A percentile compares a stretch with the other conserved stretches of the same genome.
Evolutionary conservation across 2,797 vertebrate species (phyloP).

Genomic region (Bradypodion ventrale): DNA sequence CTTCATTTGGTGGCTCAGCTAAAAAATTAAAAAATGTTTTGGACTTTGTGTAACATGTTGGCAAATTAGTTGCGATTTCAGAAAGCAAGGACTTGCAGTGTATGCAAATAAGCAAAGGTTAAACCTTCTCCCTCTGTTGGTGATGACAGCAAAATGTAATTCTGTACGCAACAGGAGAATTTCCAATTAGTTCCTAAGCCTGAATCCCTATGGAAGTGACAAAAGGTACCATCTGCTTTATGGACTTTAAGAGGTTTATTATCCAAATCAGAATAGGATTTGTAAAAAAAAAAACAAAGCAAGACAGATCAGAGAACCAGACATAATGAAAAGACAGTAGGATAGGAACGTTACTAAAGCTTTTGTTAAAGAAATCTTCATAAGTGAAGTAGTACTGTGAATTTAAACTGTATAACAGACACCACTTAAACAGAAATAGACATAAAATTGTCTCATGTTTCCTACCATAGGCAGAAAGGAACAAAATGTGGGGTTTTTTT

Average conservation of each 20-base stretch:
- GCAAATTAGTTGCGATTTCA: not conserved
- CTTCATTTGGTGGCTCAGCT: not conserved
- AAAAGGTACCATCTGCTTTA: constrained; percentile 45
- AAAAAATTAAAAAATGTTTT: not conserved
- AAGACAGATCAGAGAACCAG: constrained; percentile 27
- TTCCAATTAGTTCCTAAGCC: constrained; percentile 34
- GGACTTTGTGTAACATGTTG: not conserved
- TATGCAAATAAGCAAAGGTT: constrained; percentile 23
- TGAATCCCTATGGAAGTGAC: constrained; percentile 28
- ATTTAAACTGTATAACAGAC: not conserved
- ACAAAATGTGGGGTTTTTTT: not conserved
- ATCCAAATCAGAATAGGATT: constrained; percentile 37
- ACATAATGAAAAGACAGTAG: constrained; percentile 29
- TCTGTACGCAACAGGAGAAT: constrained; percentile 38
- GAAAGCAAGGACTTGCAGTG: not conserved
- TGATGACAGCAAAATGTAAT: constrained; percentile 32
- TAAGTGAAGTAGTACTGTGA: constrained; percentile 3
- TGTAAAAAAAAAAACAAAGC: constrained; percentile 18
- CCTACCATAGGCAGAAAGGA: not conserved
- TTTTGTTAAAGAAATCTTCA: constrained; percentile 27
- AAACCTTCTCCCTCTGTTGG: constrained; percentile 31
- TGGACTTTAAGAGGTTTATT: constrained; percentile 36
- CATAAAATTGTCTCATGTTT: constrained; percentile 1
- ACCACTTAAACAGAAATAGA: constrained; percentile 10
- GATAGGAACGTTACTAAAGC: constrained; percentile 7